Evolutionary conservation across 2,888 invertebrate genomes (phyloP).

Genomic region (Chironomus riparius): DNA sequence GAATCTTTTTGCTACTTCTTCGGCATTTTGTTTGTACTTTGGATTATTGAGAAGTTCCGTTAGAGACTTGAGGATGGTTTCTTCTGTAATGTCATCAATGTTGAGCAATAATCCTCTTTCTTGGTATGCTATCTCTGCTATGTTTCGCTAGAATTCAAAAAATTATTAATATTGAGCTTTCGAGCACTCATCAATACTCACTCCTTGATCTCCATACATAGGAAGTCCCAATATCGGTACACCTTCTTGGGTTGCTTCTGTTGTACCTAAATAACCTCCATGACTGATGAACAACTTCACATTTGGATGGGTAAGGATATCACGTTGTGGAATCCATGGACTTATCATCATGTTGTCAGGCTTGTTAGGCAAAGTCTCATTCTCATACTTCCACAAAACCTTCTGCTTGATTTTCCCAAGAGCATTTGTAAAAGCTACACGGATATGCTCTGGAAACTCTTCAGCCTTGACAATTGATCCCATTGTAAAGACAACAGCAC

Average conservation of each 20-base stretch:
- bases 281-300: slow-evolving; percentile 46
- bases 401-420: slow-evolving; percentile 22
- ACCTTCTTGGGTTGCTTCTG: slow-evolving; percentile 42
- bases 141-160: slow-evolving; percentile 31
- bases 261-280: slow-evolving; percentile 45
- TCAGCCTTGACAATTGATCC: slow-evolving; percentile 16
- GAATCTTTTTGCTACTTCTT: slow-evolving; percentile 27
- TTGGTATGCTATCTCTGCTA: slow-evolving; percentile 32
- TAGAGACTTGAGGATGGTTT: slow-evolving; percentile 32
- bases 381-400: slow-evolving; percentile 30
- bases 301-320: slow-evolving; percentile 42
- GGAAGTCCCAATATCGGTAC: slow-evolving; percentile 43
- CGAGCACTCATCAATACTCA: neutral
- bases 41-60: slow-evolving; percentile 33
- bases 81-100: slow-evolving; percentile 33
- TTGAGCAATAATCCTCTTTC: slow-evolving; percentile 37
- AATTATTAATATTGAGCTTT: neutral
- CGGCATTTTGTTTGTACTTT: slow-evolving; percentile 30
- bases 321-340: slow-evolving; percentile 40
- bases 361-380: slow-evolving; percentile 9
- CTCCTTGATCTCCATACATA: slow-evolving; percentile 37
- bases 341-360: slow-evolving; percentile 35
- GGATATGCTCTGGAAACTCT: neutral
- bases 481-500: neutral
- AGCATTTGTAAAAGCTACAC: neutral